Conservation (phyloP, 2,797 vertebrate genomes). For the Molossus alvarezi region DNA sequence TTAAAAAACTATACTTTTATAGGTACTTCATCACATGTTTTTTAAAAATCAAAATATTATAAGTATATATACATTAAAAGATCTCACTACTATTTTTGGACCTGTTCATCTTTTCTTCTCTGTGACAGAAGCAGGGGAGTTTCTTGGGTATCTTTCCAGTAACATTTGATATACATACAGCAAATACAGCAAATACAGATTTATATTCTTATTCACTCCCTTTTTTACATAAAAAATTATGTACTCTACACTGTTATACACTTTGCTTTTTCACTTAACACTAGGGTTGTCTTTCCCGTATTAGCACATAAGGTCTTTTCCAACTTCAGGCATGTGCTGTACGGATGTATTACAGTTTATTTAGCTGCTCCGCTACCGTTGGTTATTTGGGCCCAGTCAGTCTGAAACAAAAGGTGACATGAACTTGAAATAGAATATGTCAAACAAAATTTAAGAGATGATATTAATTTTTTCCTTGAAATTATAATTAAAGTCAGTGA, state of each 20-base stretch:
- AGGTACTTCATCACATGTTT: neutral
- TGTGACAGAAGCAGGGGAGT: neutral
- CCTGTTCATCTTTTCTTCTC: neutral
- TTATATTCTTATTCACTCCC: neutral
- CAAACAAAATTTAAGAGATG: conserved; percentile 26
- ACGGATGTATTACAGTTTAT: neutral
- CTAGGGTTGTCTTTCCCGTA: neutral
- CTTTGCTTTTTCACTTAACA: conserved; percentile 28
- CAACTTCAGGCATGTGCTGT: neutral
- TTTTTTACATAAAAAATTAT: neutral
- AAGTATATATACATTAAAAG: conserved; percentile 18
- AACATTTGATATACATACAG: neutral
- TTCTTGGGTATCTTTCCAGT: neutral
- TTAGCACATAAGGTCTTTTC: neutral
- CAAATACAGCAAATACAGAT: conserved; percentile 26
- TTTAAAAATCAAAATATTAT: neutral
- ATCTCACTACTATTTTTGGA: neutral
- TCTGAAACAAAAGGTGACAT: neutral
- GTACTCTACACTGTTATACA: neutral
- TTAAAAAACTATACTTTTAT: neutral
- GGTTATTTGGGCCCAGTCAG: neutral
- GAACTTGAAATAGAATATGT: conserved; percentile 47
- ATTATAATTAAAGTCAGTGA: neutral
- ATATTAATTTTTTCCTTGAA: neutral
- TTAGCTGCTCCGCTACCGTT: neutral